Base-by-base conservation (phyloP, 2,113 vertebrate genomes). In the Larimichthys crocea region DNA sequence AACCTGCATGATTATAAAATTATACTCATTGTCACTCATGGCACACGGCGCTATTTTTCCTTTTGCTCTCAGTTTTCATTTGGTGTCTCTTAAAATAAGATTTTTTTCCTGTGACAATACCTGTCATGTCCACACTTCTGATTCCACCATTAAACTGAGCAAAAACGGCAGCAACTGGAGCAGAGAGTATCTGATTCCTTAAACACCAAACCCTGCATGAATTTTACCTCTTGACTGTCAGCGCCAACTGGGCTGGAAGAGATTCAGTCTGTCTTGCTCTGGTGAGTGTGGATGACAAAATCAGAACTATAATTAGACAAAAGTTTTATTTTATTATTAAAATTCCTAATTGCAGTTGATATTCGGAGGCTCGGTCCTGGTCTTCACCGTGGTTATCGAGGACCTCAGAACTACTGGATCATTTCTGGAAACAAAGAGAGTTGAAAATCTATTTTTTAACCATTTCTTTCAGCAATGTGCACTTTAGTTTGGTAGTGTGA, bases 1-100 rank as follows among this genome's bases (percentile, higher is more conserved):
- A 55, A 61, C 75, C 31, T 74, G 31, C 22, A 50, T 10, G 4
- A 40, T 68, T 29, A 52, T 16, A 16, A 35, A 78, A 48, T 49
- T 5, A 49, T 55, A 31, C 2, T 56, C 6, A 26, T 26, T 42
- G 17, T 29, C 17, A 44, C 52, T 42, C 26, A 5, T 16, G 6
- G 7, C 31, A 9, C 5, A 29, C 7, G 5, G 22, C 7, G 22
- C 10, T 31, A 11, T 31, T 59, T 62, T 29, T 26, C 7, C 17
- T 11, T 66, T 65, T n/a, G 22, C 19, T 29, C 12, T 1, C 17
- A 66, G 17, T 24, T 20, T 60, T 57, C 10, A 49, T 31, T 1
- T 15, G 48, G 16, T 35, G 2, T 31, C 24, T 60, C 35, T n/a
- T 46, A 8, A 29, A 49, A 52, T 61, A 22, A 40, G 7, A 6